Base-by-base conservation (phyloP, 2,888 invertebrate genomes). In the Muschampia staudingeri region DNA sequence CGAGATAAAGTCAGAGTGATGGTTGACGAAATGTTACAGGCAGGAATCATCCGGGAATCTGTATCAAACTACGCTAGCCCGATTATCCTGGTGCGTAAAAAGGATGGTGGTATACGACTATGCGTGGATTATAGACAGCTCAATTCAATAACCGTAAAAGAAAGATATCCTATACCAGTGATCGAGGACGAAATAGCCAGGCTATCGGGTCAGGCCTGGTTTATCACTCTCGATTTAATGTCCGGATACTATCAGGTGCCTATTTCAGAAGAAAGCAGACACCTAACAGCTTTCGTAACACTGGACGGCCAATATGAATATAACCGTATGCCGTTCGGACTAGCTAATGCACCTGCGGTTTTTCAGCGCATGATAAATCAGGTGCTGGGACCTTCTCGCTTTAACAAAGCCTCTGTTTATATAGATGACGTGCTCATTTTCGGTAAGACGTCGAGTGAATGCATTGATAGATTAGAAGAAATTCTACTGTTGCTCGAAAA, bases 391-490 rank as follows among this genome's bases (percentile, higher is more conserved):
- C 52, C 52, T 16, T 14, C 52, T 9, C 52, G 42, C 40, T 70
- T 19, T 19, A 42, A 5, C n/a, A 70, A 70, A 9, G 16, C 70
- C 12, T 42, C 42, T 70, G 70, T 11, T n/a, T 70, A 70, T 42
- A 70, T 70, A n/a, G 70, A 70, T 70, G 42, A 70, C 42, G 40
- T 70, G 9, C n/a, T 70, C 16, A 70, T 70, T 19, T 70, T 70
- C 42, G 70, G 70, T 14, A 37, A 70, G 6, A 40, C 40, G 40
- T 40, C 40, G 40, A 40, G 40, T 7, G 76, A 80, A 14, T 72
- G 79, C 9, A 34, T 82, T 7, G 72, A 14, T 42, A 61, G 37
- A 11, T 12, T 85, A 11, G 81, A 86, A 34, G 71, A 86, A 9
- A 76, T 82, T 16, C n/a, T 52, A 1, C 1, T 16, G 11, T 11